phyloP scores from a whole-genome alignment of 37 sponge, comb jelly and placozoan species.

The Petrosia ficiformis region DNA sequence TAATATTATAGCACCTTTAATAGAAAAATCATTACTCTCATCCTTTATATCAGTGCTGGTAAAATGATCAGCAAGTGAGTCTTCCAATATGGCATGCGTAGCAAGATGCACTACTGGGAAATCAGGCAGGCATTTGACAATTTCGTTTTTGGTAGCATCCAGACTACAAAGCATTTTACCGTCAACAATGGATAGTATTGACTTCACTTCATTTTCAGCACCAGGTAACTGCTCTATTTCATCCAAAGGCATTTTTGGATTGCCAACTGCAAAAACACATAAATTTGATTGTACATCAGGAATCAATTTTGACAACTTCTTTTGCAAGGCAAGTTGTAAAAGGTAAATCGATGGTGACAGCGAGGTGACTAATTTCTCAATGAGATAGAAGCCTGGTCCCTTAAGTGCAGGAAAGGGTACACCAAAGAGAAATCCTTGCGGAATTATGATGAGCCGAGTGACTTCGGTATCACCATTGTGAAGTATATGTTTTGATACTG shows the following conservation, averaged over 20 bases:
- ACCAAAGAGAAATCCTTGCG: conserved; percentile 33
- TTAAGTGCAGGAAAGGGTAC: conserved; percentile 49
- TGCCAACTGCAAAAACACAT: conserved; percentile 16
- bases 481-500: background rate
- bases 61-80: conserved; percentile 30
- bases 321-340: conserved; percentile 2
- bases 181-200: conserved; percentile 15
- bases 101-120: conserved; percentile 38
- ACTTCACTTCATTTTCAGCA: conserved; percentile 22
- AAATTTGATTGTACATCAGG: background rate
- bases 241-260: conserved; percentile 44
- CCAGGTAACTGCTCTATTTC: conserved; percentile 41
- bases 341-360: conserved; percentile 25
- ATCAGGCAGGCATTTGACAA: conserved; percentile 1
- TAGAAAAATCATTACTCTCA: conserved; percentile 28
- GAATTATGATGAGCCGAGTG: conserved; percentile 19
- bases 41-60: background rate
- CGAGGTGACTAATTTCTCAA: conserved; percentile 26
- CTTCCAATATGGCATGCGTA: conserved; percentile 42
- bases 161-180: conserved; percentile 1
- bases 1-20: conserved; percentile 44
- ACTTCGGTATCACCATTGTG: background rate
- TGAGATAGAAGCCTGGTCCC: conserved; percentile 2
- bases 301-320: background rate
- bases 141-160: conserved; percentile 27